phyloP scores from a whole-genome alignment of 1,140 invertebrate genomes.

The Ceratitis capitata region DNA sequence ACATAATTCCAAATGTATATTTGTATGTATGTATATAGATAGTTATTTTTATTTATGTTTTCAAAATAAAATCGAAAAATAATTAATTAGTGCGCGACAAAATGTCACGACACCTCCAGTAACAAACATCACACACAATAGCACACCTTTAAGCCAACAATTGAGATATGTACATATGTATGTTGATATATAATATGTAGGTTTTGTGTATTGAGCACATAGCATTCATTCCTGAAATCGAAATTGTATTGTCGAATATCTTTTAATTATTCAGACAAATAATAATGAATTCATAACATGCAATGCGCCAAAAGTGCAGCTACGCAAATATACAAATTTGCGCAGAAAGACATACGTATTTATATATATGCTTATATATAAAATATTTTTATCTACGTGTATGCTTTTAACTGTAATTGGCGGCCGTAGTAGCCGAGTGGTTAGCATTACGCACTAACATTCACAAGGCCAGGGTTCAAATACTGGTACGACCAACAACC shows the following conservation, averaged over 20 bases:
- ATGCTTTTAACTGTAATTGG: too few relatives aligned
- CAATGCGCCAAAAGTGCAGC: neutral
- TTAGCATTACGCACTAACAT: too few relatives aligned
- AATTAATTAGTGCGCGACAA: neutral
- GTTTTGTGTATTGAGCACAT: neutral
- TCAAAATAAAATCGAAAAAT: too few relatives aligned
- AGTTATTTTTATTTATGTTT: neutral
- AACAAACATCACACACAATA: neutral
- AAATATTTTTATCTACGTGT: neutral
- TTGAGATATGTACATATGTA: too few relatives aligned
- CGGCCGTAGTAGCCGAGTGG: too few relatives aligned
- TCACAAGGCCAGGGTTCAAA: too few relatives aligned
- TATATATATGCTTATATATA: neutral
- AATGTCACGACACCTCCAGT: neutral
- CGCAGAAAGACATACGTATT: too few relatives aligned
- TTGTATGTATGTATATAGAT: neutral
- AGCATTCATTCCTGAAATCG: neutral
- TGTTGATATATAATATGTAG: neutral
- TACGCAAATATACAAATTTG: too few relatives aligned
- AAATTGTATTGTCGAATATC: neutral
- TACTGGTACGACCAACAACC: too few relatives aligned
- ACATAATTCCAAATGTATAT: neutral
- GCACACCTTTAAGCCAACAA: too few relatives aligned
- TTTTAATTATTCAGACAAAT: neutral
- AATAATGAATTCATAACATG: slow-evolving; percentile 7